Conservation (phyloP, 2,888 invertebrate species). For the Phymatocera aterrima region DNA sequence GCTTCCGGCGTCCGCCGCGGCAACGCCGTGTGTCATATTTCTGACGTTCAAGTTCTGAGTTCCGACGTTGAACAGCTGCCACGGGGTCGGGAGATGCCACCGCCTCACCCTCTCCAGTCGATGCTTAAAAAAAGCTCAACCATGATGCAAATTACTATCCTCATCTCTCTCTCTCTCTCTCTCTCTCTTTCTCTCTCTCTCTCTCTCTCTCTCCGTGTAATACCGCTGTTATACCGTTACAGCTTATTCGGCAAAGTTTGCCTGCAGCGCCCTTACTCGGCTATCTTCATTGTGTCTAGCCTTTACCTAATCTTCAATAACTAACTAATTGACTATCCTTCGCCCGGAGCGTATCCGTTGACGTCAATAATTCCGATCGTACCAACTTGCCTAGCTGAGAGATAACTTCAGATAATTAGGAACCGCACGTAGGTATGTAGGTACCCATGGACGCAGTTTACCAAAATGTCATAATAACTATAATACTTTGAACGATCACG, state of each 20-base stretch:
- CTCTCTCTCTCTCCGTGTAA: too few species aligned
- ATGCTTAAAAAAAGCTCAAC: neutral
- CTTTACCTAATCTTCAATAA: neutral
- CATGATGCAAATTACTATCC: neutral
- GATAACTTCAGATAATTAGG: conserved; percentile 9
- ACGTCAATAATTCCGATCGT: conserved; percentile 31
- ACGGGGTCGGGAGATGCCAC: neutral
- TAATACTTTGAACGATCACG: too few species aligned
- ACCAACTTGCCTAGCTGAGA: neutral
- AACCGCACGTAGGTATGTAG: neutral
- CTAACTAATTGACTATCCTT: neutral
- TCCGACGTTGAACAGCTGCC: conserved; percentile 21
- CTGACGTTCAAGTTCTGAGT: conserved; percentile 15
- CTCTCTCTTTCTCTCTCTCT: too few species aligned
- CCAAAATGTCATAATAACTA: too few species aligned
- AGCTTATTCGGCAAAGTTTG: neutral
- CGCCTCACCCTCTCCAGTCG: neutral
- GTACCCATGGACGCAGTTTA: neutral
- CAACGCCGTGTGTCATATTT: conserved; percentile 38
- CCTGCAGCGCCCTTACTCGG: neutral
- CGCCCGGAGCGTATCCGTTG: conserved; percentile 19
- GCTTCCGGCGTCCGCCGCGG: conserved; percentile 8
- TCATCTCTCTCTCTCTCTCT: too few species aligned
- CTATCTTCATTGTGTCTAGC: too few species aligned
- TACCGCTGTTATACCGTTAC: neutral